These are phyloP conservation scores for Tolypeutes matacus DNA, from an alignment of 2,797 vertebrate species.

Conservation along the genomic window DNA sequence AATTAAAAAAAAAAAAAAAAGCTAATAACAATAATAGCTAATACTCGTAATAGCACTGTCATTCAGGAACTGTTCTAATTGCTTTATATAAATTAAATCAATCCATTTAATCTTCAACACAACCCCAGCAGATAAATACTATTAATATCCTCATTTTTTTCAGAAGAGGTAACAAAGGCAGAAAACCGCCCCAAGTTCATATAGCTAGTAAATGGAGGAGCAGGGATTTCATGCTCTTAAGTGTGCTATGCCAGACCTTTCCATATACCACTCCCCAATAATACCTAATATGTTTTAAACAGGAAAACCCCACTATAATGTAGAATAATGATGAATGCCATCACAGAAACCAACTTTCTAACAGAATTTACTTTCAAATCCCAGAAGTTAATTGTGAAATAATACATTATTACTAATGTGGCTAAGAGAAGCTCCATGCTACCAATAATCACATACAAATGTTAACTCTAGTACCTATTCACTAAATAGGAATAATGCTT, in stretches of 20 bases:
- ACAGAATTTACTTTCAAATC: constrained; percentile 49
- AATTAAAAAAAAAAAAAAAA: no score
- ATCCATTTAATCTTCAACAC: no score
- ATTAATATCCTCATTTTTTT: no score
- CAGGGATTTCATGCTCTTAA: background rate
- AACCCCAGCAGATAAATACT: no score
- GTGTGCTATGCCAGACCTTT: background rate
- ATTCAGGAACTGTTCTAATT: no score
- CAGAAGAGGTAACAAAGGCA: background rate
- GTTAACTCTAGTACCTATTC: background rate
- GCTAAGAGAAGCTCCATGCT: background rate
- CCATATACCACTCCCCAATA: background rate
- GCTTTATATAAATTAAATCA: no score
- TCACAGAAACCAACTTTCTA: constrained; percentile 20
- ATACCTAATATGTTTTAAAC: background rate
- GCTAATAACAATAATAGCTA: no score
- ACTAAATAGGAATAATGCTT: constrained; percentile 32
- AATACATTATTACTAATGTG: background rate
- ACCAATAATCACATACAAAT: background rate
- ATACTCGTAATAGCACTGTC: no score
- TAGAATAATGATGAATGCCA: background rate
- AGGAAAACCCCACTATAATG: background rate
- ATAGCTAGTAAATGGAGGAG: background rate
- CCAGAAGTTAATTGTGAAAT: constrained; percentile 29
- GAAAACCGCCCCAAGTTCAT: background rate